These are phyloP conservation scores for Epizoanthus rinbou DNA, from an alignment of 92 coral and sea anemone species.

Conservation along the genomic window DNA sequence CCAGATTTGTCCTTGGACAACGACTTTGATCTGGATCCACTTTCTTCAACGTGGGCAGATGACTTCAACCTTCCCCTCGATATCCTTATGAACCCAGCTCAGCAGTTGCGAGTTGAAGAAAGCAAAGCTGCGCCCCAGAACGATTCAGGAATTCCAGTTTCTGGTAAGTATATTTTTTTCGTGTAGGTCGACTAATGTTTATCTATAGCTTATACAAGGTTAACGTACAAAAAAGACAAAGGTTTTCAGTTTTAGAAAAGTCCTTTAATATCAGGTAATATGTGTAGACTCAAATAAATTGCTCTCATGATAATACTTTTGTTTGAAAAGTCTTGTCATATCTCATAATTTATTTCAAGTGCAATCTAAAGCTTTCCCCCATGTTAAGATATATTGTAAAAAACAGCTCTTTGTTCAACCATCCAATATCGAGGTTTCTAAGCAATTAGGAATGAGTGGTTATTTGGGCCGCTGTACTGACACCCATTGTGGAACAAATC, in stretches of 20 bases:
- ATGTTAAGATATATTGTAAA: not conserved
- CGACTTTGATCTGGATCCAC: slow-evolving; percentile 65
- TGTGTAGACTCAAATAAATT: too few species aligned
- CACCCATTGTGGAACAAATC: too few species aligned
- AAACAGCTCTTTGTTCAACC: not conserved
- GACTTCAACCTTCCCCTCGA: slow-evolving; percentile 64
- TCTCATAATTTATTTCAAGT: not conserved
- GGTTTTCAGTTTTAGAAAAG: too few species aligned
- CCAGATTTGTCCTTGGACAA: slow-evolving; percentile 42
- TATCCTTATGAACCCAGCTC: slow-evolving; percentile 48
- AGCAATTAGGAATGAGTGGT: too few species aligned
- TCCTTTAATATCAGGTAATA: too few species aligned
- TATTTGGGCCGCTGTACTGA: too few species aligned
- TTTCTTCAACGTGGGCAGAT: slow-evolving; percentile 56
- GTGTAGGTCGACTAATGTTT: too few species aligned
- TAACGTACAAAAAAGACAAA: too few species aligned
- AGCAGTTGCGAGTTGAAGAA: slow-evolving; percentile 29
- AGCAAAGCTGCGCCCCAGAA: slow-evolving; percentile 38
- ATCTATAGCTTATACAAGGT: too few species aligned
- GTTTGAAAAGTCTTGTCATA: not conserved
- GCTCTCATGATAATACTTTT: not conserved
- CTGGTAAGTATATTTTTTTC: slow-evolving; percentile 49
- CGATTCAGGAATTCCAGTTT: slow-evolving; percentile 53
- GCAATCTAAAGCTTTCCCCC: not conserved
- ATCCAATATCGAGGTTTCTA: slow-evolving; percentile 2